phyloP scores from a whole-genome alignment of 2,888 invertebrate genomes.

The Uloborus plumipes region DNA sequence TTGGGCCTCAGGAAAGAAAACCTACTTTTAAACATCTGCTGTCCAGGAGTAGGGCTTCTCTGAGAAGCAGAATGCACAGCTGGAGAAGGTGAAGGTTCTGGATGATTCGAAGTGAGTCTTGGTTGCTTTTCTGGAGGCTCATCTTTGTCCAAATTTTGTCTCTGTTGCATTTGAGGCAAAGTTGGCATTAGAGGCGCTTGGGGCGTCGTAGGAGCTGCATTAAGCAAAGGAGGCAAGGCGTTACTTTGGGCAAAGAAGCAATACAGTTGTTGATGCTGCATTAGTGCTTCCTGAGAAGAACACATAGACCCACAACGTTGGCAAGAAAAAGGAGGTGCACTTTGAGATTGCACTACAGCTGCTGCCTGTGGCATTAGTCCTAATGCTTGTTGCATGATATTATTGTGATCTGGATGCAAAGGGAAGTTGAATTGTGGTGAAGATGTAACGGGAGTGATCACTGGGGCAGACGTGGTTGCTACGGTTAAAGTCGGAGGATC shows the following conservation, averaged over 20 bases:
- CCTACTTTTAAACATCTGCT: slow-evolving; percentile 56
- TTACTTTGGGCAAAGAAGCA: slow-evolving; percentile 47
- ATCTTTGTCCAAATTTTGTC: slow-evolving; percentile 21
- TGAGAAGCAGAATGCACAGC: slow-evolving; percentile 22
- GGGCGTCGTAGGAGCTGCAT: slow-evolving; percentile 17
- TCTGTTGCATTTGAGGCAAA: slow-evolving; percentile 9
- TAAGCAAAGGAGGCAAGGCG: slow-evolving; percentile 12
- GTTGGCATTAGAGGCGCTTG: slow-evolving; percentile 31
- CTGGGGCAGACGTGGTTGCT: slow-evolving; percentile 9
- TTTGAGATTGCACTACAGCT: slow-evolving; percentile 15
- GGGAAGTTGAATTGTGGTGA: slow-evolving; percentile 52
- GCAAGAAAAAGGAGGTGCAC: slow-evolving; percentile 39
- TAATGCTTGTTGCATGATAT: slow-evolving; percentile 53
- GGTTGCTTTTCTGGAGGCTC: slow-evolving; percentile 41
- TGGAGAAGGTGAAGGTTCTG: slow-evolving; percentile 34
- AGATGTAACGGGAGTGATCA: slow-evolving; percentile 13
- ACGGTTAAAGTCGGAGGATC: slow-evolving; percentile 8
- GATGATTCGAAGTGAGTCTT: slow-evolving; percentile 3
- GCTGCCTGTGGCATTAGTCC: slow-evolving; percentile 33
- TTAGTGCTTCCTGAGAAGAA: slow-evolving; percentile 45
- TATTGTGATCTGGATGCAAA: slow-evolving; percentile 54
- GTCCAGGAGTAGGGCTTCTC: slow-evolving; percentile 54
- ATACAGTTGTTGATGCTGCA: slow-evolving; percentile 61
- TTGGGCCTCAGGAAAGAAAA: slow-evolving; percentile 68
- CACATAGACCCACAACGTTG: slow-evolving; percentile 50